These are phyloP conservation scores for Holacanthus passer DNA, from an alignment of 2,113 vertebrate species.

Conservation along the genomic window DNA sequence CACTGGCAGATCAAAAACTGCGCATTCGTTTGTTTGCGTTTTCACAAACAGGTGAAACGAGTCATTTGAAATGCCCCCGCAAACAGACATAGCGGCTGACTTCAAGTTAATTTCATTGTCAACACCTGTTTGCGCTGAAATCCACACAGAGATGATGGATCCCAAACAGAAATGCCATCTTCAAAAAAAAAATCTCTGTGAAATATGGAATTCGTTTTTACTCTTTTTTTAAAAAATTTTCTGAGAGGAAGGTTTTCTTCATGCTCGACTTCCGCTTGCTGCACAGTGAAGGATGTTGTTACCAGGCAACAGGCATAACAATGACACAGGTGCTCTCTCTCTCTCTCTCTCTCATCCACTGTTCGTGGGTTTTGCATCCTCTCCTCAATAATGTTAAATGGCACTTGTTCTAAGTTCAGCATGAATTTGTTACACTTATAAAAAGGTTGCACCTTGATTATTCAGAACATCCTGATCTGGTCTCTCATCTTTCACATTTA, in stretches of 20 bases:
- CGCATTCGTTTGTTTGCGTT: background rate
- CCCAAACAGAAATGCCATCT: constrained; percentile 57
- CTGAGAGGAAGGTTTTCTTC: constrained; percentile 74
- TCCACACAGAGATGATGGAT: constrained; percentile 49
- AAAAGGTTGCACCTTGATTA: constrained; percentile 47
- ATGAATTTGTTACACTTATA: constrained; percentile 56
- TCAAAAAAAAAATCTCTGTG: constrained; percentile 71
- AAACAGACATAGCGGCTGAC: constrained; percentile 34
- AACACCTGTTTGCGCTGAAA: constrained; percentile 60
- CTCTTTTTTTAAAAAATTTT: constrained; percentile 53
- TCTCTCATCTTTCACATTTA: constrained; percentile 5
- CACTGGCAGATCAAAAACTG: background rate
- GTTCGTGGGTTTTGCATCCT: constrained; percentile 62
- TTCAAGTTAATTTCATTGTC: constrained; percentile 58
- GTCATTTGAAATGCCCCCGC: constrained; percentile 27
- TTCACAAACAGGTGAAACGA: constrained; percentile 33
- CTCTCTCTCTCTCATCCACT: constrained; percentile 41
- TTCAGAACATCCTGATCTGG: constrained; percentile 40
- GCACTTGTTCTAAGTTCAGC: constrained; percentile 71
- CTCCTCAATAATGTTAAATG: constrained; percentile 75
- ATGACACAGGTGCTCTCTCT: constrained; percentile 85
- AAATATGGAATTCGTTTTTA: constrained; percentile 74
- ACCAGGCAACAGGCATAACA: constrained; percentile 89
- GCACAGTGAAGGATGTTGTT: constrained; percentile 82
- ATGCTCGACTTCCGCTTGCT: constrained; percentile 75